phyloP scores from a whole-genome alignment of 2,113 vertebrate genomes.

The Mionectes macconnelli region DNA sequence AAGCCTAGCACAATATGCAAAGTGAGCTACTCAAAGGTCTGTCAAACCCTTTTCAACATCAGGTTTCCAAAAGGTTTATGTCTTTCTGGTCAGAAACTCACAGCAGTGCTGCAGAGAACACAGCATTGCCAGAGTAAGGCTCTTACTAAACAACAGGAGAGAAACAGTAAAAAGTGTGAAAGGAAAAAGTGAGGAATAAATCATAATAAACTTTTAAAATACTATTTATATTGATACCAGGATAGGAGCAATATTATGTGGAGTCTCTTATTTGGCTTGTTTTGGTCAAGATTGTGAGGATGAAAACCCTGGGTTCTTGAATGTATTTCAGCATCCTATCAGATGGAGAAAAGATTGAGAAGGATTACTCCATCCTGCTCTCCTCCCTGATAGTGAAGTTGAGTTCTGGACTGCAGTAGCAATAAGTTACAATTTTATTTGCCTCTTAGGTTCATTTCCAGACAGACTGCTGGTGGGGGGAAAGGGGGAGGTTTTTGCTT shows the following conservation, averaged over 20 bases:
- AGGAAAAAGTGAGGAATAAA: background rate
- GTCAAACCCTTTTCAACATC: background rate
- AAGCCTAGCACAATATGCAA: background rate
- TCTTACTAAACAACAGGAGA: background rate
- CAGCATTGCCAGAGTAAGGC: fast-evolving
- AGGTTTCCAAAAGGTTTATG: background rate
- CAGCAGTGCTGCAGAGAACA: background rate
- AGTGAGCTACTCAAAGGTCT: background rate
- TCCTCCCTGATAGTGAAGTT: background rate
- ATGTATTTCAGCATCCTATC: background rate
- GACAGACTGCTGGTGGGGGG: background rate
- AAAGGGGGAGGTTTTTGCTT: background rate
- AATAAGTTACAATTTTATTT: background rate
- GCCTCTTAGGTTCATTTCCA: background rate
- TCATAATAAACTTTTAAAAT: background rate
- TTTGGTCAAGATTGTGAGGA: background rate
- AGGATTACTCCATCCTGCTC: background rate
- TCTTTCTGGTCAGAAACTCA: background rate
- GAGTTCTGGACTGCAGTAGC: background rate
- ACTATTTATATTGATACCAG: background rate
- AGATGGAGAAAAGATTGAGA: background rate
- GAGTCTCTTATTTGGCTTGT: background rate
- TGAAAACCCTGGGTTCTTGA: background rate
- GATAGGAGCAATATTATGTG: background rate
- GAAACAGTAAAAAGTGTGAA: background rate